Percentiles rank a stretch among this genome's conserved stretches.
Evolutionary conservation across 2,797 vertebrate species (phyloP).

Genomic region (Xenops minutus): DNA sequence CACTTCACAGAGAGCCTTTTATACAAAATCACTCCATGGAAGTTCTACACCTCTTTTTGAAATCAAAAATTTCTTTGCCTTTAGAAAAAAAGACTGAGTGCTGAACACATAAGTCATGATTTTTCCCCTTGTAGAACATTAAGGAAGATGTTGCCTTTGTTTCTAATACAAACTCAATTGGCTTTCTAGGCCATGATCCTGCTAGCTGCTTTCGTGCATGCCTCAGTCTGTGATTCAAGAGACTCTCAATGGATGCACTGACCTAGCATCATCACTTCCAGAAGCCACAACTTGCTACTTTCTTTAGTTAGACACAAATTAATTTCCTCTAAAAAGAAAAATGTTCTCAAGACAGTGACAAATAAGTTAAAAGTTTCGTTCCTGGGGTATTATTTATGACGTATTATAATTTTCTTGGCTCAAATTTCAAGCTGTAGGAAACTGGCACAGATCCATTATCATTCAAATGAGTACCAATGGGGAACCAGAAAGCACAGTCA

Average conservation of each 20-base stretch:
- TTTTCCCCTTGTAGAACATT: background rate
- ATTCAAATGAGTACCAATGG: background rate
- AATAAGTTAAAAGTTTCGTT: background rate
- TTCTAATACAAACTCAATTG: background rate
- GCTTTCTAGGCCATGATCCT: background rate
- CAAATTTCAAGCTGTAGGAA: background rate
- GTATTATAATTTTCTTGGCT: conserved; percentile 1
- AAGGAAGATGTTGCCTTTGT: background rate
- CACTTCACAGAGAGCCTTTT: background rate
- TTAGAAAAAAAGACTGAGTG: background rate
- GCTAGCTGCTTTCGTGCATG: background rate
- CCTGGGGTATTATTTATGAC: background rate
- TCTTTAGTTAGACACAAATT: background rate
- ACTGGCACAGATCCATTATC: conserved; percentile 12
- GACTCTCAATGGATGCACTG: background rate
- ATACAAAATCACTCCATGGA: background rate
- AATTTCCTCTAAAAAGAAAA: background rate
- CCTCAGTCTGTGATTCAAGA: background rate
- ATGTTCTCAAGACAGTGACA: background rate
- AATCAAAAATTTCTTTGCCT: background rate
- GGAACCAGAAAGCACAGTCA: conserved; percentile 20
- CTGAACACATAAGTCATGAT: rapidly evolving
- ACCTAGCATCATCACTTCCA: background rate
- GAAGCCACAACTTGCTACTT: background rate
- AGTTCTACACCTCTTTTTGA: background rate